Evolutionary conservation across 2,797 vertebrate species (phyloP), one percentile per base, ranked within the genome.

Genomic region (Mormyrus proboscirostris): DNA sequence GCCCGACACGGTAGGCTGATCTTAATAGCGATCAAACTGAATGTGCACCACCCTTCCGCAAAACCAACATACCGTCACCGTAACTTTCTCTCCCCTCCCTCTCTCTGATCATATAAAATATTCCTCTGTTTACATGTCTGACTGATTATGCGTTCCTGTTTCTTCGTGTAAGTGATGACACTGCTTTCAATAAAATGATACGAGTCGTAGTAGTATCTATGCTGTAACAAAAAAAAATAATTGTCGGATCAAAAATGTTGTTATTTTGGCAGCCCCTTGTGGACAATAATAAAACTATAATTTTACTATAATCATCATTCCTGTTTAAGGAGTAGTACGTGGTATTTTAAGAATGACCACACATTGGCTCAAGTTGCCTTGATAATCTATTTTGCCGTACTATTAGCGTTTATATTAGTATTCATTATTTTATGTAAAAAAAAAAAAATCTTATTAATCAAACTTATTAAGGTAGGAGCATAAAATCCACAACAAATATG

Each of bases 1-100:
- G 2, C 0, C 2, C 29, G 4, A 29, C 41, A 86, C 29, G 47
- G 79, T 90, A 41, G 79, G 55, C n/a, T 69, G 90, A 19, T 38
- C 69, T 1, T 87, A 25, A 38, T 62, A 57, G 12, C 88, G 79
- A 89, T 90, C n/a, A 90, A 1, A 50, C 88, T 33, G 57, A 38
- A 62, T 82, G 83, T 62, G 33, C 2, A 25, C 87, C 10, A 82
- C 91, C 92, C 93, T 92, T 93, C 93, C 94, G 82, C 49, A 84
- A 84, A 83, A n/a, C 41, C 44, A 76, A 83, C 90, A 89, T 91
- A 90, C 92, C 92, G 91, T 88, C 82, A 91, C 92, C 91, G 91
- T 89, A 85, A 91, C 93, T 91, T 90, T 65, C 88, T 87, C 65
- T 86, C 87, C 47, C 49, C 82, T 51, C 44, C 22, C 82, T 84